Conservation (phyloP, 2,797 vertebrate genomes). For the Lutjanus campechanus region DNA sequence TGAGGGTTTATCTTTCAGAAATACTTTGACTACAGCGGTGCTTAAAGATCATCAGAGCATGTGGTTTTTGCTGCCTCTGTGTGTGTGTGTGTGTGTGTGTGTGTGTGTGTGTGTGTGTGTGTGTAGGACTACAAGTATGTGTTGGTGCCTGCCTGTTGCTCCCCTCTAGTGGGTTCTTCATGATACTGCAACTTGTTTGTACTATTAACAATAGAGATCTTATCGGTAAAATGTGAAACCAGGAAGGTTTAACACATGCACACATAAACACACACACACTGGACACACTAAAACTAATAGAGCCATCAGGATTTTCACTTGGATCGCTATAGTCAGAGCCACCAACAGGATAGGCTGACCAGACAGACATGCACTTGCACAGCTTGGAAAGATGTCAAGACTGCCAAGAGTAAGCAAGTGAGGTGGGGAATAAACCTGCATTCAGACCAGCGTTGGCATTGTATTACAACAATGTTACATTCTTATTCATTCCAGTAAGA, state of each 20-base stretch:
- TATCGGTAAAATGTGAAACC: constrained; percentile 12
- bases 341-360: constrained; percentile 2
- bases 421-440: not conserved
- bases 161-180: constrained; percentile 82
- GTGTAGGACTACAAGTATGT: not conserved
- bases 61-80: not conserved
- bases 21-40: constrained; percentile 29
- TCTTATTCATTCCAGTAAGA: constrained; percentile 1
- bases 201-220: constrained; percentile 9
- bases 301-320: not conserved
- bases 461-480: not conserved
- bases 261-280: not conserved
- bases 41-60: constrained; percentile 23
- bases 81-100: not conserved
- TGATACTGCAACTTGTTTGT: constrained; percentile 73
- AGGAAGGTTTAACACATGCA: not conserved
- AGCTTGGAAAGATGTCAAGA: constrained; percentile 16
- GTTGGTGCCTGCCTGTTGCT: constrained; percentile 62
- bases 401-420: not conserved
- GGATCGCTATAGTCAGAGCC: constrained; percentile 2
- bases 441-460: not conserved
- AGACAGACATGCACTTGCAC: not conserved
- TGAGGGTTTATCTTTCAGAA: constrained; percentile 50
- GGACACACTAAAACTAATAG: not conserved
- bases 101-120: not conserved